Percentiles rank a stretch among this genome's conserved stretches.
Evolutionary conservation across 2,113 vertebrate genomes (phyloP).

Genomic region (Petrocephalus microphthalmus): DNA sequence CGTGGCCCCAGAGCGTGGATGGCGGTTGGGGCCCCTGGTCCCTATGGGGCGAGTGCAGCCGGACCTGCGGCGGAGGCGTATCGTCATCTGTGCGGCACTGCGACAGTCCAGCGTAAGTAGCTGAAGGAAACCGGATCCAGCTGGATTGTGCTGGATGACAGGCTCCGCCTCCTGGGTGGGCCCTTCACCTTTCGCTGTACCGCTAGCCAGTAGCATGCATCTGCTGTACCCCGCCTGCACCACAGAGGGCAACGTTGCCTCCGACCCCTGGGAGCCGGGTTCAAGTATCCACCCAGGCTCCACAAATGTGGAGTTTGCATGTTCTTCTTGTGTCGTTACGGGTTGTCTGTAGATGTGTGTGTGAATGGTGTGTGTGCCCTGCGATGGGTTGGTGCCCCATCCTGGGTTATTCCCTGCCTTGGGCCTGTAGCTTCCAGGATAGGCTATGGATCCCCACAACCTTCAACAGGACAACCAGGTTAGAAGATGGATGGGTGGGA

Average conservation of each 20-base stretch:
- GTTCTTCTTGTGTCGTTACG: neutral
- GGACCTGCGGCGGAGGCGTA: conserved; percentile 95
- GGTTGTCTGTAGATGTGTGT: neutral
- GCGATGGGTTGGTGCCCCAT: neutral
- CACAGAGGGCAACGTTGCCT: neutral
- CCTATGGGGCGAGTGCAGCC: conserved; percentile 93
- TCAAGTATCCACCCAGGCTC: neutral
- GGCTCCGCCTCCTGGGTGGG: conserved; percentile 46
- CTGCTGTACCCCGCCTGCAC: neutral
- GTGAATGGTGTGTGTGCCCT: neutral
- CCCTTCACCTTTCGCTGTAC: conserved; percentile 22
- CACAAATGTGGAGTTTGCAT: neutral
- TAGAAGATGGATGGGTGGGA: neutral
- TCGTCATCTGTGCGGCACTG: conserved; percentile 96
- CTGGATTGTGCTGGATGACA: conserved; percentile 39
- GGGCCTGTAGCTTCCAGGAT: neutral
- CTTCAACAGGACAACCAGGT: neutral
- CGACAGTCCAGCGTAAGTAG: conserved; percentile 99
- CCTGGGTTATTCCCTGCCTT: neutral
- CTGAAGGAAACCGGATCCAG: conserved; percentile 96
- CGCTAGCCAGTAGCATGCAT: neutral
- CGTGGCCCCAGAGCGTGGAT: conserved; percentile 87
- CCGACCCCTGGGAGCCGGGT: neutral
- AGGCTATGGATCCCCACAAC: neutral
- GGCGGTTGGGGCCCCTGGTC: conserved; percentile 93